A percentile compares a stretch with the other conserved stretches of the same genome.
Evolutionary conservation across 2,113 vertebrate species (phyloP).

Genomic region (Etheostoma spectabile): DNA sequence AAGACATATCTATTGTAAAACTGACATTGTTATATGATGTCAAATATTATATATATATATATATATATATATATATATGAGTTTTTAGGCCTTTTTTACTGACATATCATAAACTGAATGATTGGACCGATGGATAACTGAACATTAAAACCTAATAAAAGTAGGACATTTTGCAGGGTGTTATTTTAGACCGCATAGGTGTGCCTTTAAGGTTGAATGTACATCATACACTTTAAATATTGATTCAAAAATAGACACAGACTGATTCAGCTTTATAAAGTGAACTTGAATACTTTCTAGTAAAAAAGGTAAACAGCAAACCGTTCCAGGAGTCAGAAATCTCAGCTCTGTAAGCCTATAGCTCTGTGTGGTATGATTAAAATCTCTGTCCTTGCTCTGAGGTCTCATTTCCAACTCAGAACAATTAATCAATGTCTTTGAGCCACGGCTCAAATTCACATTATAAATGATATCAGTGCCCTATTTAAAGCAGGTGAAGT

Average conservation of each 20-base stretch:
- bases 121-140: not conserved
- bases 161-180: not conserved
- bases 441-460: conserved; percentile 75
- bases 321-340: conserved; percentile 9
- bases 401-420: conserved; percentile 74
- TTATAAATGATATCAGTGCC: conserved; percentile 76
- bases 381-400: conserved; percentile 70
- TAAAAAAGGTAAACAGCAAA: not conserved
- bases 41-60: no score
- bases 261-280: not conserved
- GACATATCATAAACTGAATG: not conserved
- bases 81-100: no score
- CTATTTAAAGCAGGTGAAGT: conserved; percentile 79
- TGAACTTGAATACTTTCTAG: not conserved
- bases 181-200: not conserved
- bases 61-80: no score
- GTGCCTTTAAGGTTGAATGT: not conserved
- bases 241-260: not conserved
- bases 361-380: conserved; percentile 46
- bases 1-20: not conserved
- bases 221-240: not conserved
- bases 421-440: conserved; percentile 80
- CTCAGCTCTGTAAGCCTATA: conserved; percentile 5
- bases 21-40: not conserved
- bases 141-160: not conserved